Conservation (phyloP, 2,888 invertebrate genomes). For the Drosophila eohydei region DNA sequence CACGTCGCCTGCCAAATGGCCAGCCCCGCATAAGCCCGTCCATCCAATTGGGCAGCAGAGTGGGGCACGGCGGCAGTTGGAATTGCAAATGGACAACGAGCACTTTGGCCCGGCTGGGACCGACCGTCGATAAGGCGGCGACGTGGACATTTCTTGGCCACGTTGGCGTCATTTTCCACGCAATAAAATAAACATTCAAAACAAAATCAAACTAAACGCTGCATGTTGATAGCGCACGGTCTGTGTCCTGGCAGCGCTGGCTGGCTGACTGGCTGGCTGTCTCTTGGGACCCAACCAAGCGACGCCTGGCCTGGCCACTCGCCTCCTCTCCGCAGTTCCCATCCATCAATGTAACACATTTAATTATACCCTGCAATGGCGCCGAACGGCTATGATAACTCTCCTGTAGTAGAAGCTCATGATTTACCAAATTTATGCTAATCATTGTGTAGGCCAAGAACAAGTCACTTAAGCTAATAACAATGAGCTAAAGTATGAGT, state of each 20-base stretch:
- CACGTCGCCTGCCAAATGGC: slow-evolving; percentile 61
- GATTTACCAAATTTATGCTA: no score
- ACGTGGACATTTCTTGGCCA: slow-evolving; percentile 80
- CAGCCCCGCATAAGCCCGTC: slow-evolving; percentile 19
- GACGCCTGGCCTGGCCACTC: not conserved
- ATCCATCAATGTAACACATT: slow-evolving; percentile 82
- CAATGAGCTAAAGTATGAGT: no score
- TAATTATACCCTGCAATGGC: slow-evolving; percentile 39
- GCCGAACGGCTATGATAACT: not conserved
- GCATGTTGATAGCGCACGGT: slow-evolving; percentile 42
- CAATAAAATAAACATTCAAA: slow-evolving; percentile 84
- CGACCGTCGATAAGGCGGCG: slow-evolving; percentile 53
- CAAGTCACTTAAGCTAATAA: no score
- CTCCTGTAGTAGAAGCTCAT: not conserved
- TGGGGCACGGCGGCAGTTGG: not conserved
- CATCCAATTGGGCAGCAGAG: slow-evolving; percentile 22
- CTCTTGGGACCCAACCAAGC: not conserved
- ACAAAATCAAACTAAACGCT: slow-evolving; percentile 83
- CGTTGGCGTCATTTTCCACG: slow-evolving; percentile 84
- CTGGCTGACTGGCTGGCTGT: not conserved
- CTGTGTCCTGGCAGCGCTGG: not conserved
- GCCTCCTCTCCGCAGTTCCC: slow-evolving; percentile 14
- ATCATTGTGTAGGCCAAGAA: no score
- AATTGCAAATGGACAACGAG: slow-evolving; percentile 24
- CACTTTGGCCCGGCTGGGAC: slow-evolving; percentile 1